Percentiles rank a stretch among this genome's conserved stretches.
Evolutionary conservation across 2,113 vertebrate genomes (phyloP).

Genomic region (Canis aureus): DNA sequence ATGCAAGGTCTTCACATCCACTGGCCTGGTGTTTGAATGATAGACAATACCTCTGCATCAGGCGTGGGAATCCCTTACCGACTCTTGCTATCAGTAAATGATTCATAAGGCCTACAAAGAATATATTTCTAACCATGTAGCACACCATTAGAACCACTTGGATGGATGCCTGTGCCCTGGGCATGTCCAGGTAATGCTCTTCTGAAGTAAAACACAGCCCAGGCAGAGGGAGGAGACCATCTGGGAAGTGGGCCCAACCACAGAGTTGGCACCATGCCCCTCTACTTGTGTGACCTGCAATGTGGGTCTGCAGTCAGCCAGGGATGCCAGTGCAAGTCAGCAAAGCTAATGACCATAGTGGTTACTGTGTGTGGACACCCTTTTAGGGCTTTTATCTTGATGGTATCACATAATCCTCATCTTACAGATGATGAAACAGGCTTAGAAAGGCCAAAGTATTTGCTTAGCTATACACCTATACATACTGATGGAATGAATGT

Average conservation of each 20-base stretch:
- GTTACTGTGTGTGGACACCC: neutral
- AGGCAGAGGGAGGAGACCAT: neutral
- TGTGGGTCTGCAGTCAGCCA: neutral
- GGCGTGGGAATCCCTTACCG: slow-evolving; percentile 49
- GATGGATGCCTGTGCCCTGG: slow-evolving; percentile 24
- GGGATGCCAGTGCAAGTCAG: neutral
- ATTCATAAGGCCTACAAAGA: slow-evolving; percentile 39
- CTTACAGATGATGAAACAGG: slow-evolving; percentile 18
- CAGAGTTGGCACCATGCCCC: neutral
- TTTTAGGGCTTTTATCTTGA: neutral
- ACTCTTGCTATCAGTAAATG: slow-evolving; percentile 59
- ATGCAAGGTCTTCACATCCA: neutral
- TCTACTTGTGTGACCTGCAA: neutral
- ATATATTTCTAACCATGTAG: slow-evolving; percentile 8
- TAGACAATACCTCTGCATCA: slow-evolving; percentile 3
- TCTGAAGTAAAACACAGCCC: slow-evolving; percentile 38
- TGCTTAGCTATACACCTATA: neutral
- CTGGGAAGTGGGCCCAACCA: neutral
- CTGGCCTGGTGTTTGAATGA: neutral
- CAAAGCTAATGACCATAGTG: neutral
- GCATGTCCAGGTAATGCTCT: neutral
- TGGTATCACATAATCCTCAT: neutral
- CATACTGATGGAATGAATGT: neutral
- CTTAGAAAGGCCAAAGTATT: neutral
- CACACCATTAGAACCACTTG: slow-evolving; percentile 28